A percentile compares a stretch with the other conserved stretches of the same genome.
Evolutionary conservation across 2,797 vertebrate genomes (phyloP).

Genomic region (Manis javanica): DNA sequence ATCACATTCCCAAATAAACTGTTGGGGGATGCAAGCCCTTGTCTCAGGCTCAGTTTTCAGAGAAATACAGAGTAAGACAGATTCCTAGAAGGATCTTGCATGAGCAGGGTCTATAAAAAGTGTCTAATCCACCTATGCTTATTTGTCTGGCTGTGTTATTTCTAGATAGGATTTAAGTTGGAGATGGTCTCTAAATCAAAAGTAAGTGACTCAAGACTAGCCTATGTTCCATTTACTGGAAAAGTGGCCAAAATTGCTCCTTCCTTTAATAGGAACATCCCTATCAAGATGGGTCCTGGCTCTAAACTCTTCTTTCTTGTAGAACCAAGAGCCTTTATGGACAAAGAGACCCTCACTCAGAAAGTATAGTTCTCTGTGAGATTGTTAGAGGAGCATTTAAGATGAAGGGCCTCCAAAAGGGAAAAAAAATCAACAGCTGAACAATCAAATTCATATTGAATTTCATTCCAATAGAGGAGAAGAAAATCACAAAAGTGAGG

Average conservation of each 20-base stretch:
- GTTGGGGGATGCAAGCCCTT: neutral
- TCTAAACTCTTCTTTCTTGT: neutral
- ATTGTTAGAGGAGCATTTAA: neutral
- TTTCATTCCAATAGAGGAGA: neutral
- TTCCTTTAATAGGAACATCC: neutral
- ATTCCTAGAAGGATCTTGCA: slow-evolving; percentile 28
- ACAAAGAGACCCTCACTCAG: neutral
- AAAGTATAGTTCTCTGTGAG: neutral
- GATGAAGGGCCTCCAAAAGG: neutral
- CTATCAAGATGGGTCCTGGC: neutral
- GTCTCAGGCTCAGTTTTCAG: neutral
- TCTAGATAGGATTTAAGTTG: slow-evolving; percentile 13
- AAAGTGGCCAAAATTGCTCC: neutral
- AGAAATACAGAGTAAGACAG: neutral
- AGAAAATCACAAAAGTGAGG: neutral
- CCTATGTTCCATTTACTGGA: neutral
- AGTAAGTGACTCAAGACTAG: neutral
- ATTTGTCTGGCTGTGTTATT: neutral
- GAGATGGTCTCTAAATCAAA: neutral
- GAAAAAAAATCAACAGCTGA: slow-evolving; percentile 33
- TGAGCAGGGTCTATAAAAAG: neutral
- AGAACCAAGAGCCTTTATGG: neutral
- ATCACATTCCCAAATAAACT: neutral
- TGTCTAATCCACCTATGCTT: neutral
- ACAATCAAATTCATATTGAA: neutral